Base-by-base conservation (phyloP, 1,140 invertebrate genomes). In the Neodiprion virginianus region DNA sequence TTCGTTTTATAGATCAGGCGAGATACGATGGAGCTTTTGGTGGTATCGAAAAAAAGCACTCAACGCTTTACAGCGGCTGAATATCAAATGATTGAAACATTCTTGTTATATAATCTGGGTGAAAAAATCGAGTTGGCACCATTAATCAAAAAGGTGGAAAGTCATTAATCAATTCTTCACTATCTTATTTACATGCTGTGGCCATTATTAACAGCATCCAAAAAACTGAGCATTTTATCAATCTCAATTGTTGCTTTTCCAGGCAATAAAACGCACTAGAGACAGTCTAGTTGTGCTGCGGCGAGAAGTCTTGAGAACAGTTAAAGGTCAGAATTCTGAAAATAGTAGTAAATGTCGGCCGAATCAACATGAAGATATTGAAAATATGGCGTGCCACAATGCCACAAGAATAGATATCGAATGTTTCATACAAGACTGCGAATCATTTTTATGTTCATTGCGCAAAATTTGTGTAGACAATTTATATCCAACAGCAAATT, bases 41-140 rank as follows among this genome's bases (percentile, higher is more conserved):
- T 94, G 73, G 95, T 96, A 79, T 94, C 92, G 12, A 92, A 92
- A 67, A 95, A 94, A 83, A 93, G 91, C 14, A 95, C 95, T 14
- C 93, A 96, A 83, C 61, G 84, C 0, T 91, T 95, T 74, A 87
- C 86, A 1, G 14, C 78, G 5, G 84, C 84, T 70, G 95, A 97
- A 84, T 89, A 96, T 17, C 81, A 91, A 12, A 88, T 94, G n/a
- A 86, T 96, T 49, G 80, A 91, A n/a, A 81, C 83, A 47, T 96
- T 94, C 86, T 82, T 96, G 23, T 82, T 86, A 14, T 91, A 92
- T 79, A 96, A 96, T 87, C 87, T 94, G 21, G 93, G 92, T 78
- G 92, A 92, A 79, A 93, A 95, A 81, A 89, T 91, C 48, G 90
- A 91, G 75, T 90, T 90, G 71, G 80, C 93, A 1, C 89, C 91